phyloP scores from a whole-genome alignment of 2,888 invertebrate genomes.

The Mechanitis mazaeus region DNA sequence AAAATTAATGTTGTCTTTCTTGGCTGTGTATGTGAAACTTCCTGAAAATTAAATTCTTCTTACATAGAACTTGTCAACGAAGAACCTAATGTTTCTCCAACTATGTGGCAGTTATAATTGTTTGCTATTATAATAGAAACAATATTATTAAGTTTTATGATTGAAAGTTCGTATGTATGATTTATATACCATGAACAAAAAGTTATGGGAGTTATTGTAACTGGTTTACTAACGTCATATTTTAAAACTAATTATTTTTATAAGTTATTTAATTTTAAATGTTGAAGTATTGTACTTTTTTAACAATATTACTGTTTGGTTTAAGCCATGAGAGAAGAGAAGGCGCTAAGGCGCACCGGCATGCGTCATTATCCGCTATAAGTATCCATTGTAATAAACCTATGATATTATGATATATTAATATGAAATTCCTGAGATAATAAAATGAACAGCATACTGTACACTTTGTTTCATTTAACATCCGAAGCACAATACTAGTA shows the following conservation, averaged over 20 bases:
- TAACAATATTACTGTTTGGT: not conserved
- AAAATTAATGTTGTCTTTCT: constrained; percentile 35
- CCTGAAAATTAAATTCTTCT: too few species aligned
- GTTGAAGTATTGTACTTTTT: not conserved
- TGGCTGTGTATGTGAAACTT: constrained; percentile 38
- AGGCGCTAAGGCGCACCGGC: constrained; percentile 52
- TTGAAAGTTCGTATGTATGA: too few species aligned
- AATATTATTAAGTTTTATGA: too few species aligned
- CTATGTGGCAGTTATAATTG: too few species aligned
- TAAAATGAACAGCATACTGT: constrained; percentile 66
- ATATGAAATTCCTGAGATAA: constrained; percentile 72
- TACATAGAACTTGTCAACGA: too few species aligned
- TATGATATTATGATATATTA: constrained; percentile 64
- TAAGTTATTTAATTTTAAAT: too few species aligned
- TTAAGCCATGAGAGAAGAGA: constrained; percentile 28
- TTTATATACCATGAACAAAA: too few species aligned
- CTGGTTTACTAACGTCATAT: too few species aligned
- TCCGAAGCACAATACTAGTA: not conserved
- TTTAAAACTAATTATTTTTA: too few species aligned
- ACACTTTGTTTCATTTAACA: constrained; percentile 49
- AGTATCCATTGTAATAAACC: constrained; percentile 67
- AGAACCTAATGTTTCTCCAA: too few species aligned
- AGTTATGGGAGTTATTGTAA: too few species aligned
- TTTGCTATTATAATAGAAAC: too few species aligned
- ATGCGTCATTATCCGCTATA: constrained; percentile 67